These are phyloP conservation scores for Meloidogyne floridensis DNA, from an alignment of 1,140 invertebrate genomes.

Conservation along the genomic window DNA sequence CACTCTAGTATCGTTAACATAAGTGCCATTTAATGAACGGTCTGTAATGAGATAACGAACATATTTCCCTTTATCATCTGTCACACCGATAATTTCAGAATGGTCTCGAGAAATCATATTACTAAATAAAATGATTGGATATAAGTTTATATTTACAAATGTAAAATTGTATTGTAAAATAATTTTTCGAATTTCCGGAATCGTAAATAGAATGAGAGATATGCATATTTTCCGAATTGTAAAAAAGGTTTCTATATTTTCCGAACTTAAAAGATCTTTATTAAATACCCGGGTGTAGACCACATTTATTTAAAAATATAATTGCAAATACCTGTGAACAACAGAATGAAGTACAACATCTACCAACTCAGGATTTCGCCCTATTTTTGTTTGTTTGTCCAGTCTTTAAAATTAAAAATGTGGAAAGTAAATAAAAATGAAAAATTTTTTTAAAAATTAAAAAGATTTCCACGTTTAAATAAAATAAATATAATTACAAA, in stretches of 20 bases:
- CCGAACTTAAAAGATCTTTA: background rate
- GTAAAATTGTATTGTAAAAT: no score
- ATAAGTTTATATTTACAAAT: no score
- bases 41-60: slow-evolving; percentile 58
- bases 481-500: slow-evolving; percentile 8
- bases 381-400: slow-evolving; percentile 51
- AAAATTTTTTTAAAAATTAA: background rate
- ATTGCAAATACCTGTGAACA: slow-evolving; percentile 39
- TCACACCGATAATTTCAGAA: slow-evolving; percentile 47
- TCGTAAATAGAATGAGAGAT: background rate
- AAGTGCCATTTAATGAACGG: slow-evolving; percentile 67
- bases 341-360: slow-evolving; percentile 55
- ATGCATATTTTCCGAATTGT: background rate
- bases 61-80: slow-evolving; percentile 38
- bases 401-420: slow-evolving; percentile 38
- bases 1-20: slow-evolving; percentile 67
- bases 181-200: no score
- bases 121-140: slow-evolving; percentile 36
- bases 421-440: background rate
- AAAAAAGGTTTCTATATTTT: background rate
- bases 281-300: slow-evolving; percentile 4
- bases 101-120: slow-evolving; percentile 59
- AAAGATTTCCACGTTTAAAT: background rate
- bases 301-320: slow-evolving; percentile 6
- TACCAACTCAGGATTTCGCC: slow-evolving; percentile 50